Conservation (phyloP, 30 jellyfish, hydroid and myxozoan genomes). For the Rhopilema esculentum region DNA sequence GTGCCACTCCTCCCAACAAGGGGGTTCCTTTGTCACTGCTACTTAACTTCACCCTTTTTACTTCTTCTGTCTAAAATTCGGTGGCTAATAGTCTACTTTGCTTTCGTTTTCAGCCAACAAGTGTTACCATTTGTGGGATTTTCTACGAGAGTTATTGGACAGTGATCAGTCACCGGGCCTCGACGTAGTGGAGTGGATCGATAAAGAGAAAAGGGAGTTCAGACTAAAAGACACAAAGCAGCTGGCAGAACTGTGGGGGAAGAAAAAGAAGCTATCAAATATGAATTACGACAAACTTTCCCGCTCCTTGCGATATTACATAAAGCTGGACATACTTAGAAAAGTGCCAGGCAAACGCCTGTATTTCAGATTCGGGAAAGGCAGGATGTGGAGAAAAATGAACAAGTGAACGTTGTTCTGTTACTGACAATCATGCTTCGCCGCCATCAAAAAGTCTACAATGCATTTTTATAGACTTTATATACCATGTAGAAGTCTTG, state of each 20-base stretch:
- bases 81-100: too few species aligned
- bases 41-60: not conserved
- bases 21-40: too few species aligned
- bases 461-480: too few species aligned
- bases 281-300: slow-evolving; percentile 89
- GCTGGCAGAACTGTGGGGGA: slow-evolving; percentile 88
- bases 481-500: too few species aligned
- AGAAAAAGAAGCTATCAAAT: slow-evolving; percentile 58
- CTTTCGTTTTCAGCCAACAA: slow-evolving; percentile 76
- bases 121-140: slow-evolving; percentile 89
- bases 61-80: too few species aligned
- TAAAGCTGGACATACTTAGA: slow-evolving; percentile 73
- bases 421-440: too few species aligned
- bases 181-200: slow-evolving; percentile 65
- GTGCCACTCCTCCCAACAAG: too few species aligned
- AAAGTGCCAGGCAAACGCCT: slow-evolving; percentile 86
- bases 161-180: slow-evolving; percentile 29
- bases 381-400: slow-evolving; percentile 88
- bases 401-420: not conserved
- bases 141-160: slow-evolving; percentile 69
- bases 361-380: slow-evolving; percentile 80
- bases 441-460: too few species aligned
- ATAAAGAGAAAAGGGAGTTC: slow-evolving; percentile 62
- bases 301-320: slow-evolving; percentile 80
- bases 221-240: slow-evolving; percentile 73